Evolutionary conservation across 2,113 vertebrate species (phyloP), one percentile per base, ranked within the genome.

Genomic region (Enhydra lutris): DNA sequence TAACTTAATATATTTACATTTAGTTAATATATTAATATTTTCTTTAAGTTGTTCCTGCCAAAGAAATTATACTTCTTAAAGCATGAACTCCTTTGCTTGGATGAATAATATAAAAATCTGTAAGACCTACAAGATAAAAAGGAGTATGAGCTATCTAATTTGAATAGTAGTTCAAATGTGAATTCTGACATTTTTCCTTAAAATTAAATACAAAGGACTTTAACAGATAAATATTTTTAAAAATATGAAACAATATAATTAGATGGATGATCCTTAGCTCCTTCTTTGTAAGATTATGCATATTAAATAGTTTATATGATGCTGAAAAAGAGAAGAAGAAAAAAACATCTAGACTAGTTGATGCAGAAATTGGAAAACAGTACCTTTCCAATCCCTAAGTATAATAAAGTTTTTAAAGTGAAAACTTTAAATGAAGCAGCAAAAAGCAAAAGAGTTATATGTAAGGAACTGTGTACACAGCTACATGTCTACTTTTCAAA

Each of bases 51-150:
- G 23, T 63, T 94, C 88, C 6, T 94, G 59, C 15, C 36, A 87
- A 94, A 92, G 17, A 93, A 95, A 91, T 47, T 52, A 24, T 79
- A 83, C 39, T 86, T 96, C 57, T 94, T 80, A 95, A 95, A 91
- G 59, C 8, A 87, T 78, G 23, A 92, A 82, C 5, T 78, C 57
- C 83, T 91, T 92, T 93, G 26, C 71, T 78, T 80, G 17, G 17
- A 85, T 50, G 23, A 34, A 34, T 31, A 92, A 88, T 73, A 92
- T 34, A 95, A 89, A 96, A 69, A 95, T 65, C 34, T 50, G 2
- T 55, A 94, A 95, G 17, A 92, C 4, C 17, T 93, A 14, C 20
- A 94, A 90, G 39, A 81, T 7, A 61, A 97, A 97, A 96, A 95
- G 74, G 20, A 91, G 80, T 83, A 50, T 65, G 24, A 73, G 42